A percentile compares a stretch with the other conserved stretches of the same genome.
Conservation (phyloP, 2,888 invertebrate species). For the Pollenia angustigena region DNA sequence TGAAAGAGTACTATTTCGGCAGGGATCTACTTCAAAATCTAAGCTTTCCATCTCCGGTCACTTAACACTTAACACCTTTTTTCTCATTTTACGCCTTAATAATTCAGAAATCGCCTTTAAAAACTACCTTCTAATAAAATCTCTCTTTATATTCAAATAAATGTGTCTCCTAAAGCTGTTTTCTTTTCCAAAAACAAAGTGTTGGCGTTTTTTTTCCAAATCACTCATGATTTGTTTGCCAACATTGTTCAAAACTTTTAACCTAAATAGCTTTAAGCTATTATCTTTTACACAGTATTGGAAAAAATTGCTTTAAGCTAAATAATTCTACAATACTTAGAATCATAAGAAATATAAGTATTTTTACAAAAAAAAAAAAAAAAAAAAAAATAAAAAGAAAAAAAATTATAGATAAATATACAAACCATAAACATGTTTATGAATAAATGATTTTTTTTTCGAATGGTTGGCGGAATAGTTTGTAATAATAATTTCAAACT, state of each 20-base stretch:
- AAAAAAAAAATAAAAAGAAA: too few species aligned
- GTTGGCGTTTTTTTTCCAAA: conserved; percentile 50
- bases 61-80: too few species aligned
- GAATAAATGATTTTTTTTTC: conserved; percentile 25
- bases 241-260: conserved; percentile 27
- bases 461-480: neutral
- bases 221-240: conserved; percentile 39
- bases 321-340: neutral
- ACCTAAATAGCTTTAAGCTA: conserved; percentile 66
- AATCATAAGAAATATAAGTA: conserved; percentile 28
- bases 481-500: conserved; percentile 36
- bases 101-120: too few species aligned
- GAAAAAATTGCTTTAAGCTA: conserved; percentile 31
- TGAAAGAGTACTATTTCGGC: too few species aligned
- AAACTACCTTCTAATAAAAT: too few species aligned
- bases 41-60: too few species aligned
- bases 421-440: conserved; percentile 29
- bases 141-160: neutral
- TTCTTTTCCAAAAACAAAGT: conserved; percentile 35
- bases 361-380: neutral
- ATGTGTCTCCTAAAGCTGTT: neutral
- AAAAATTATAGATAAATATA: conserved; percentile 4
- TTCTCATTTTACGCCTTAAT: too few species aligned
- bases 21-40: too few species aligned
- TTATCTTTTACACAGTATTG: conserved; percentile 39